Percentiles rank a stretch among this genome's conserved stretches.
Evolutionary conservation across 2,888 invertebrate species (phyloP).

Genomic region (Syritta pipiens): DNA sequence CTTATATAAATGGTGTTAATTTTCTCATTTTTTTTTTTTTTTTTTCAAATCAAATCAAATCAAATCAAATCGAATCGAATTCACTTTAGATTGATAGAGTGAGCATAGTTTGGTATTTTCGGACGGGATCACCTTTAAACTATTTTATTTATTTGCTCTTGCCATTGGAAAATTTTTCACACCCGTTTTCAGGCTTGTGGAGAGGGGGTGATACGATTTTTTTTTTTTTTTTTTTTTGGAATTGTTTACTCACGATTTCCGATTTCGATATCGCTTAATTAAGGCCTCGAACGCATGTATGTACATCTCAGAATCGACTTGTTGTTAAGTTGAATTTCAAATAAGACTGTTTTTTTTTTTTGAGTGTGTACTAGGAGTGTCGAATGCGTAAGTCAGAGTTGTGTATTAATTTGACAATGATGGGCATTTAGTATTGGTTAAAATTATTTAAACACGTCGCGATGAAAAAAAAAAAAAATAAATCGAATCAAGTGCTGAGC

Average conservation of each 20-base stretch:
- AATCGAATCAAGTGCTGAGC: too few relatives aligned
- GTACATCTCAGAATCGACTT: not conserved
- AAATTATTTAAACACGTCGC: too few relatives aligned
- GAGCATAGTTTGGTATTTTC: too few relatives aligned
- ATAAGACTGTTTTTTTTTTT: not conserved
- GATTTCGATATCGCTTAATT: constrained; percentile 34
- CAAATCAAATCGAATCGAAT: too few relatives aligned
- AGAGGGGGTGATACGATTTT: not conserved
- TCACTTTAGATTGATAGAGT: too few relatives aligned
- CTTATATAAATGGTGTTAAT: constrained; percentile 19
- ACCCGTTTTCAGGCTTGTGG: not conserved
- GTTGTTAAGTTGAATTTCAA: not conserved
- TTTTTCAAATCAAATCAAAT: too few relatives aligned
- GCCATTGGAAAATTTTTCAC: constrained; percentile 15
- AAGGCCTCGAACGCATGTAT: constrained; percentile 1
- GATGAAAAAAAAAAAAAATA: too few relatives aligned
- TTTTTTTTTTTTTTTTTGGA: not conserved
- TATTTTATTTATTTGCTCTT: too few relatives aligned
- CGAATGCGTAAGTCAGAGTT: not conserved
- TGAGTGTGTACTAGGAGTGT: not conserved
- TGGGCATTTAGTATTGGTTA: not conserved
- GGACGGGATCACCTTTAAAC: too few relatives aligned
- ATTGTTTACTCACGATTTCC: constrained; percentile 22
- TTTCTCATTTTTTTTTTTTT: too few relatives aligned
- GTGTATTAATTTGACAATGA: not conserved